Conservation (phyloP, 30 jellyfish, hydroid and myxozoan species). For the Haliclystus octoradiatus region DNA sequence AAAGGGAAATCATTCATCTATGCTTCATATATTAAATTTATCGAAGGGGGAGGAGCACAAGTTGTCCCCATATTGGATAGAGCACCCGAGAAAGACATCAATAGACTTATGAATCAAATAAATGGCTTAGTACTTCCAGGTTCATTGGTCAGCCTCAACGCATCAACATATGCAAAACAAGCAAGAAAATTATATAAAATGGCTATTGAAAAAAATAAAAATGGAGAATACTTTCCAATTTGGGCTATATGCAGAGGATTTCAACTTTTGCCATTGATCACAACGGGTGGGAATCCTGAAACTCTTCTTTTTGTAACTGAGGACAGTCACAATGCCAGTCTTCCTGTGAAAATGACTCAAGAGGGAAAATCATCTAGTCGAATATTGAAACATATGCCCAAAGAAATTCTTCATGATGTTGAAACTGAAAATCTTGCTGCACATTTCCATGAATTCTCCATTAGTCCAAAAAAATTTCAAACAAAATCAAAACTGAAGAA, state of each 20-base stretch:
- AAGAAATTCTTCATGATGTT: slow-evolving; percentile 17
- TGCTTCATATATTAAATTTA: too few relatives aligned
- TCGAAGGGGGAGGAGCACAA: too few relatives aligned
- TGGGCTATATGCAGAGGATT: slow-evolving; percentile 74
- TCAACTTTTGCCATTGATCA: slow-evolving; percentile 47
- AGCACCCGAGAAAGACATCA: too few relatives aligned
- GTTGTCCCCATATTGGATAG: too few relatives aligned
- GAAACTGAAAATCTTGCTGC: slow-evolving; percentile 36
- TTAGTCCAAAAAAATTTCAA: slow-evolving; percentile 21
- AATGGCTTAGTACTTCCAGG: slow-evolving; percentile 71
- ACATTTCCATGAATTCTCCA: slow-evolving; percentile 35
- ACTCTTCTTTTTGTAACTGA: slow-evolving; percentile 3
- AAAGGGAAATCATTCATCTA: too few relatives aligned
- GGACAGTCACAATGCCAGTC: slow-evolving; percentile 28
- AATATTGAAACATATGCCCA: slow-evolving; percentile 29
- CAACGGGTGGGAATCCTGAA: too few relatives aligned
- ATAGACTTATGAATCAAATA: slow-evolving; percentile 14
- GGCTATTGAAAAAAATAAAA: slow-evolving; percentile 35
- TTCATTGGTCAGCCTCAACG: slow-evolving; percentile 39
- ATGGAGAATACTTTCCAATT: slow-evolving; percentile 53
- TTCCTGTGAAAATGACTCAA: slow-evolving; percentile 29
- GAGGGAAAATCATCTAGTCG: slow-evolving; percentile 27
- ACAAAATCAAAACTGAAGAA: slow-evolving; percentile 3
- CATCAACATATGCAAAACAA: slow-evolving; percentile 19
- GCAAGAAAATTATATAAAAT: slow-evolving; percentile 14